Evolutionary conservation across 1,140 invertebrate genomes (phyloP).

Genomic region (Drosophila athabasca): DNA sequence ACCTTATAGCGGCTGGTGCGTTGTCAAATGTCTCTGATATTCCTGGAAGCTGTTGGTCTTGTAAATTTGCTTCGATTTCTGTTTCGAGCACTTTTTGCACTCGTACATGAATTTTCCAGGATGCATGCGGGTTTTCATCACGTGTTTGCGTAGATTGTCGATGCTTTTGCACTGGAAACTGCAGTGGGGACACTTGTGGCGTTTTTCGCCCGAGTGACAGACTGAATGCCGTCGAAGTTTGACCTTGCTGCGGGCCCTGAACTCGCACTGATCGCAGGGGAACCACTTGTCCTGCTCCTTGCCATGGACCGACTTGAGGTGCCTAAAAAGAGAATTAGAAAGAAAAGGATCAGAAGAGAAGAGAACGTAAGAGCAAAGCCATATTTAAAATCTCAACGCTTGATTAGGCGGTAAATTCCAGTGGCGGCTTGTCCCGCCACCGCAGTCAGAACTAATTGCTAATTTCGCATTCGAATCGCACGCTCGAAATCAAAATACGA

Average conservation of each 20-base stretch:
- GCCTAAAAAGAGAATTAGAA: conserved; percentile 37
- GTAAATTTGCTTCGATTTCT: conserved; percentile 37
- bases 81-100: conserved; percentile 86
- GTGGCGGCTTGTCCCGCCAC: conserved; percentile 62
- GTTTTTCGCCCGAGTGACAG: conserved; percentile 91
- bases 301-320: conserved; percentile 56
- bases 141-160: conserved; percentile 94
- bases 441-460: conserved; percentile 71
- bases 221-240: conserved; percentile 91
- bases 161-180: conserved; percentile 90
- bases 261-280: conserved; percentile 87
- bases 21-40: conserved; percentile 53
- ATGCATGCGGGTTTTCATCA: conserved; percentile 91
- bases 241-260: conserved; percentile 87
- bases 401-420: conserved; percentile 72
- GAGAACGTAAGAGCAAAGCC: conserved; percentile 37
- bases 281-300: conserved; percentile 79
- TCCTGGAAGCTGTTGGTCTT: conserved; percentile 67
- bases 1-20: conserved; percentile 17
- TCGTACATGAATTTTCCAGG: conserved; percentile 90
- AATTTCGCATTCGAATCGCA: conserved; percentile 77
- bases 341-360: conserved; percentile 1
- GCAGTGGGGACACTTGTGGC: conserved; percentile 94
- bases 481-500: conserved; percentile 72
- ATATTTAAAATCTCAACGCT: conserved; percentile 71